Percentiles rank a stretch among this genome's conserved stretches.
phyloP scores from a whole-genome alignment of 2,113 vertebrate species.

The Cyanoliseus patagonus region DNA sequence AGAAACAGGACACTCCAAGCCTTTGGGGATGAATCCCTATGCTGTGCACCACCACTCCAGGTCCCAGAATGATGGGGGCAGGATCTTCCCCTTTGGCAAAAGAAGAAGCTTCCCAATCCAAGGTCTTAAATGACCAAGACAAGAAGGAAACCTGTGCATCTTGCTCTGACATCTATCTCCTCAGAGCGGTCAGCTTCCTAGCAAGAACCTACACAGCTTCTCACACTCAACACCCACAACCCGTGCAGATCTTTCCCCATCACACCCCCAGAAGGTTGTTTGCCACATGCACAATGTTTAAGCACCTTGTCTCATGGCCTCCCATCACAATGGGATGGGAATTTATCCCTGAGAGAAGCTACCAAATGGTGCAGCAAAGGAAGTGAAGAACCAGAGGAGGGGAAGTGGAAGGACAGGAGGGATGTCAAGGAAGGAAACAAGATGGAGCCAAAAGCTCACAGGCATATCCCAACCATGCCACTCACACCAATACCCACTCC shows the following conservation, averaged over 20 bases:
- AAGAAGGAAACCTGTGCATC: neutral
- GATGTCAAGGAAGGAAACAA: neutral
- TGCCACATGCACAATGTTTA: neutral
- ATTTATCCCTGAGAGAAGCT: neutral
- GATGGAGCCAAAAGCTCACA: neutral
- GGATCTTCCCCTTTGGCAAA: neutral
- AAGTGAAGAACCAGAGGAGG: neutral
- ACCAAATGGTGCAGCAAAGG: neutral
- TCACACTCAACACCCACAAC: neutral
- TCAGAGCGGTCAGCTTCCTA: neutral
- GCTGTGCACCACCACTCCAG: neutral
- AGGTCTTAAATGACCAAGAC: neutral
- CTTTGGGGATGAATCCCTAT: neutral
- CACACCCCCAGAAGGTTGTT: neutral
- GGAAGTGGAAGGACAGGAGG: neutral
- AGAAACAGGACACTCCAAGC: neutral
- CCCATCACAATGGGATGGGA: neutral
- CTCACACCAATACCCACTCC: neutral
- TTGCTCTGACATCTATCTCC: neutral
- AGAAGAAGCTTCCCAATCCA: neutral
- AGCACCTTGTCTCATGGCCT: fast-evolving
- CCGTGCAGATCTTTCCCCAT: neutral
- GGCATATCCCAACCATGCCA: neutral
- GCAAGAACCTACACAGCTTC: neutral
- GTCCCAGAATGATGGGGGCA: neutral